Evolutionary conservation across 1,140 invertebrate genomes (phyloP), one percentile per base, ranked within the genome.

Genomic region (Dinoponera quadriceps): DNA sequence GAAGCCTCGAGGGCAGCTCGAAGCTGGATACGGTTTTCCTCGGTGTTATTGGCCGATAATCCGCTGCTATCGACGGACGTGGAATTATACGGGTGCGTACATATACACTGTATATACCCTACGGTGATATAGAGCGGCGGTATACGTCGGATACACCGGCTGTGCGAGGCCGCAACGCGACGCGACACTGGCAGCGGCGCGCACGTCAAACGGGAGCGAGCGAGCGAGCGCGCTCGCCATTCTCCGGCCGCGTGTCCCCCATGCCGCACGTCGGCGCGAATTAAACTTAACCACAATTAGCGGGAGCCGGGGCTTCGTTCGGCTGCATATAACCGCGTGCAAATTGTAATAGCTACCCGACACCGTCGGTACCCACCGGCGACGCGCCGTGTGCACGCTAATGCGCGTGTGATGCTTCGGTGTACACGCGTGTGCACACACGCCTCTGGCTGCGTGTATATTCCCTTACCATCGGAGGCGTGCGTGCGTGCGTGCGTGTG

Each of bases 261-360:
- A 51, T 33, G 69, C 59, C 22, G 59, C 82, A 82, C 81, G 83
- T 86, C 83, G 81, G 57, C 81, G 83, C 84, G 85, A 91, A 91
- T 91, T 88, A 89, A 91, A 91, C 90, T 88, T 91, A 88, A 91
- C 89, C 90, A 86, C 90, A 90, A 91, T 91, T 91, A 90, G 90
- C 88, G 71, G 84, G 77, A 57, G 22, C 62, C 72, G 48, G 54
- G 51, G 88, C 62, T 88, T 87, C 82, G 87, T 90, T 88, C 84
- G 84, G 78, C 71, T 81, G 65, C 82, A 82, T 81, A 88, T 87
- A 83, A 89, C 90, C 88, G 77, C 84, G 80, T 86, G 85, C 86
- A 90, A 90, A 90, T 90, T 90, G 86, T 88, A 89, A 90, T 88
- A 86, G 87, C 69, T 82, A 88, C 73, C 69, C 72, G 65, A 73